phyloP scores from a whole-genome alignment of 1,140 invertebrate species.

The Xylocopa sonorina region DNA sequence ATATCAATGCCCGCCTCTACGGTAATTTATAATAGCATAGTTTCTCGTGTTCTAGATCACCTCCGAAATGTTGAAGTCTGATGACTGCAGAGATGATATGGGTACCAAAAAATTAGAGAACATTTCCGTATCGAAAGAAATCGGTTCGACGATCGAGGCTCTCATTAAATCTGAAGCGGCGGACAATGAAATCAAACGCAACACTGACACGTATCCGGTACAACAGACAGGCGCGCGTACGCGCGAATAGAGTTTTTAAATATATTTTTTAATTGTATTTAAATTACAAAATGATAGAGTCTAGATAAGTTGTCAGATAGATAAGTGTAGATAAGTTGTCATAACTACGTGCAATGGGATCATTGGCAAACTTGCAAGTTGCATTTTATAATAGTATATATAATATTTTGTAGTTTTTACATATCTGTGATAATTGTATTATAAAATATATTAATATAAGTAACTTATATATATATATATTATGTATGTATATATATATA shows the following conservation, averaged over 20 bases:
- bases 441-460: constrained; percentile 78
- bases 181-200: constrained; percentile 60
- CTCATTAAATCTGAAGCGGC: constrained; percentile 56
- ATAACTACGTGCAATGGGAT: constrained; percentile 72
- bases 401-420: constrained; percentile 80
- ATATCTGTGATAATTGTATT: constrained; percentile 82
- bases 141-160: constrained; percentile 56
- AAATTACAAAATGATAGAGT: constrained; percentile 66
- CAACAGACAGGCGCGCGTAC: constrained; percentile 36
- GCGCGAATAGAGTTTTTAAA: constrained; percentile 63
- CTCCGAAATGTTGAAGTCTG: constrained; percentile 56
- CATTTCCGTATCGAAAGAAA: constrained; percentile 52
- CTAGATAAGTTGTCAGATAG: no score
- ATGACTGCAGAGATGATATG: constrained; percentile 54
- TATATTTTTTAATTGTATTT: constrained; percentile 70
- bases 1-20: no score
- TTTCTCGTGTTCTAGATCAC: constrained; percentile 47
- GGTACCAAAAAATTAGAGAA: constrained; percentile 56
- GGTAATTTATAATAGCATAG: neutral
- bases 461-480: constrained; percentile 74
- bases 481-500: no score
- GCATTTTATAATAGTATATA: constrained; percentile 78
- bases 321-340: constrained; percentile 61
- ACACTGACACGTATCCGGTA: constrained; percentile 60
- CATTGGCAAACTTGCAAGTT: constrained; percentile 68